A percentile compares a stretch with the other conserved stretches of the same genome.
Evolutionary conservation across 2,797 vertebrate genomes (phyloP).

Genomic region (Gymnothorax javanicus): DNA sequence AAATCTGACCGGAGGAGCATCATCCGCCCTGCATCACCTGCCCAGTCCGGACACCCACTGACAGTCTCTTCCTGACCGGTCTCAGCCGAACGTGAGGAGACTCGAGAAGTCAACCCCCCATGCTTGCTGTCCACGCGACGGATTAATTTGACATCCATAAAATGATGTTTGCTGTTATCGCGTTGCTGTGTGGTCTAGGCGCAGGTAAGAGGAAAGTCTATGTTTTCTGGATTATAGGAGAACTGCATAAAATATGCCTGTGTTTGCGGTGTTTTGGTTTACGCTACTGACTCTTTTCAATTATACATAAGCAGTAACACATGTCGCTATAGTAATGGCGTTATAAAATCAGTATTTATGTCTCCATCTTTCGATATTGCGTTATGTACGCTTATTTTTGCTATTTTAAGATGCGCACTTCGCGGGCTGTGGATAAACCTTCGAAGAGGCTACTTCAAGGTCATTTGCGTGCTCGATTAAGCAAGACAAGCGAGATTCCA

Average conservation of each 20-base stretch:
- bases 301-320: background rate
- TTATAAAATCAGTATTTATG: background rate
- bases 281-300: background rate
- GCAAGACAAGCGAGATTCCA: background rate
- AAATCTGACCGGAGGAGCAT: background rate
- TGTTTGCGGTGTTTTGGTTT: background rate
- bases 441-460: background rate
- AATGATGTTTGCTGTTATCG: constrained; percentile 24
- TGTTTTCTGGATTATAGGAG: background rate
- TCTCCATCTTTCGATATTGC: background rate
- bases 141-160: constrained; percentile 13
- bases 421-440: background rate
- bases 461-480: background rate
- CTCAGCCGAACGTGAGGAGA: constrained; percentile 8
- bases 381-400: background rate
- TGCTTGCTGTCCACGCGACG: constrained; percentile 10
- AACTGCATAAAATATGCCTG: background rate
- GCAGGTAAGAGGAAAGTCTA: constrained; percentile 25
- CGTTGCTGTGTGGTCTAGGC: constrained; percentile 25
- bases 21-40: constrained; percentile 16
- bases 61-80: background rate
- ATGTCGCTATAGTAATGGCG: background rate
- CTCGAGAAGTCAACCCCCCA: constrained; percentile 1
- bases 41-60: background rate
- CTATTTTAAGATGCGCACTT: constrained; percentile 8